Evolutionary conservation across 2,113 vertebrate species (phyloP), one percentile per base, ranked within the genome.

Genomic region (Mustelus asterias): DNA sequence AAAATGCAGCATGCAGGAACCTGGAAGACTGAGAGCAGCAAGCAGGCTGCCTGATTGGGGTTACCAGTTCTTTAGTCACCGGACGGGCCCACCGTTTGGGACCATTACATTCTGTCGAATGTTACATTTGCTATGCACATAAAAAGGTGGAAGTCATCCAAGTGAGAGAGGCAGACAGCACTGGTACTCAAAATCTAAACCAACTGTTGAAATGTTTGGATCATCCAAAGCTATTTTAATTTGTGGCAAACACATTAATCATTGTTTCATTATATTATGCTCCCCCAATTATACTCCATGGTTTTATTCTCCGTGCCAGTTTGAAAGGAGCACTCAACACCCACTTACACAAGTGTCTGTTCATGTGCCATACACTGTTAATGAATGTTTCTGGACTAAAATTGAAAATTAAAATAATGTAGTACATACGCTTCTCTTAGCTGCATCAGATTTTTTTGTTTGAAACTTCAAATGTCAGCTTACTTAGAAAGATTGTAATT

Each of bases 161-260:
- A 67, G 37, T 93, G n/a, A 65, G 90, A 93, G 67, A 93, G 54
- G 63, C 18, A 13, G 33, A n/a, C 85, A 88, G 85, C 24, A 0
- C 85, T 58, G 44, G 44, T 48, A 88, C 22, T 88, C 85, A 88
- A 88, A 88, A 88, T 88, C 26, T 54, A 88, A 88, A 33, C 26
- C 48, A 88, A 88, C 48, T 58, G 85, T 8, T 88, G 18, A 88
- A 88, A 9, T 58, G 26, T 88, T 88, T 88, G 44, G 48, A 44
- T 88, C 22, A 88, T 48, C 44, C 48, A 54, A 13, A 11, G 44
- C 85, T 88, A 88, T 88, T 54, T 88, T 88, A 26, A 88, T 58
- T 88, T 58, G 10, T 88, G 85, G 29, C 48, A 88, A 88, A 88
- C 85, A 88, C 85, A 88, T 88, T 58, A 22, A 88, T 86, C 83